Evolutionary conservation across 2,113 vertebrate genomes (phyloP), one percentile per base, ranked within the genome.

Genomic region (Triplophysa dalaica): DNA sequence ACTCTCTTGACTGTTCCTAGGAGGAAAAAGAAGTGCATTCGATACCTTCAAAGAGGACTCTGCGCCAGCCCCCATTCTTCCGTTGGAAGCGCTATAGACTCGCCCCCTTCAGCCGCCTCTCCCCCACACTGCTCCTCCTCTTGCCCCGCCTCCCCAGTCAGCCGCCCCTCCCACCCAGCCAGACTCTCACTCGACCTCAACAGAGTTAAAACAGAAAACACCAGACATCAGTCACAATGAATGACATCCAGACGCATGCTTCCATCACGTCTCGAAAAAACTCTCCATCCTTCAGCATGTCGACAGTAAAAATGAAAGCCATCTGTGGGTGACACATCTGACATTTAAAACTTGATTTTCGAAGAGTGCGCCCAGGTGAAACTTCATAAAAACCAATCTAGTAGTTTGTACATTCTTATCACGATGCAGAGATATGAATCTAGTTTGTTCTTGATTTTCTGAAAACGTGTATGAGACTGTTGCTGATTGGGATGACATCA

Each of bases 1-100:
- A 94, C 93, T 97, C 94, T 98, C 94, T 97, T 92, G 95, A 93
- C 95, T 97, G 93, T 97, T 92, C 95, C 90, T 95, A 99, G 97
- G 97, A 96, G 97, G 95, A 99, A 99, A 96, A 99, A 99, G 96
- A 99, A 98, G 94, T 99, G 97, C 94, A 95, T 97, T 97, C 96
- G 97, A 94, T 99, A 96, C 94, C 93, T 98, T 96, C 97, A 98
- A 92, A 94, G 93, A 93, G 94, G 95, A 95, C 93, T 93, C 93
- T 98, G 95, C 89, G 88, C 94, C 95, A 97, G 95, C 93, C 96
- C 97, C 92, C 84, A 95, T 95, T 98, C 96, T 96, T 96, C 96
- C 94, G 94, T 98, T 97, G 93, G 96, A 96, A 96, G 96, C 94
- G 94, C 94, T 94, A 94, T 98, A 96, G 96, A 96, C 93, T 97